These are phyloP conservation scores for Brachionus rubens DNA, from an alignment of 1,140 invertebrate genomes.

Conservation along the genomic window DNA sequence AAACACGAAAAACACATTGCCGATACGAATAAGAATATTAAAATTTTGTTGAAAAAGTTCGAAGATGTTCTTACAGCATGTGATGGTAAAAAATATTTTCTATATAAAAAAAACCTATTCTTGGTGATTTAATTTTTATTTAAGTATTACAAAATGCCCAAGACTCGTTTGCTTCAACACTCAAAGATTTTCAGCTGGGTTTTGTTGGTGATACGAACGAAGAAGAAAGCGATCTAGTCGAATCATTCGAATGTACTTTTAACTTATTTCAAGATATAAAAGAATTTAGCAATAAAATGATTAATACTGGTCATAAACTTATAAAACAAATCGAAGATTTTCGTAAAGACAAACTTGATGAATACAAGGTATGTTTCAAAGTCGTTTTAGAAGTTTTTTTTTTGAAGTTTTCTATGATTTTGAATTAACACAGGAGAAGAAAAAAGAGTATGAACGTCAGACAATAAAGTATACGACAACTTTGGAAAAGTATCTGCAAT, in stretches of 20 bases:
- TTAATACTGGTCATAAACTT: slow-evolving; percentile 7
- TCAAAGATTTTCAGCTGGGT: slow-evolving; percentile 27
- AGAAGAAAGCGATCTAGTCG: slow-evolving; percentile 4
- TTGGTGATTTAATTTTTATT: background rate
- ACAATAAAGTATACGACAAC: background rate
- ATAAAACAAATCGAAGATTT: slow-evolving; percentile 30
- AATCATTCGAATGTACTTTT: slow-evolving; percentile 5
- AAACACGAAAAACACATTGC: slow-evolving; percentile 31
- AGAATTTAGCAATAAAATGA: slow-evolving; percentile 32
- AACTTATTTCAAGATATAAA: slow-evolving; percentile 20
- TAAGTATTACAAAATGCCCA: background rate
- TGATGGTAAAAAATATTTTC: background rate
- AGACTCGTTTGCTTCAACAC: background rate
- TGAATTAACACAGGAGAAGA: slow-evolving; percentile 7
- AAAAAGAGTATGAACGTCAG: slow-evolving; percentile 39
- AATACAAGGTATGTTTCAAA: too few species aligned
- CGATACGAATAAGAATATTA: slow-evolving; percentile 20
- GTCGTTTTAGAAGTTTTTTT: background rate
- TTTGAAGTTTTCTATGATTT: too few species aligned
- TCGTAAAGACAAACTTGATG: slow-evolving; percentile 6
- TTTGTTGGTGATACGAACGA: slow-evolving; percentile 27
- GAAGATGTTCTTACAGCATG: slow-evolving; percentile 9
- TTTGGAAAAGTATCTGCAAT: slow-evolving; percentile 33
- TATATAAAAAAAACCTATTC: background rate
- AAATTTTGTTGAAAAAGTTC: slow-evolving; percentile 11